Evolutionary conservation across 2,797 vertebrate genomes (phyloP).

Genomic region (Philypnodon macrostomus): DNA sequence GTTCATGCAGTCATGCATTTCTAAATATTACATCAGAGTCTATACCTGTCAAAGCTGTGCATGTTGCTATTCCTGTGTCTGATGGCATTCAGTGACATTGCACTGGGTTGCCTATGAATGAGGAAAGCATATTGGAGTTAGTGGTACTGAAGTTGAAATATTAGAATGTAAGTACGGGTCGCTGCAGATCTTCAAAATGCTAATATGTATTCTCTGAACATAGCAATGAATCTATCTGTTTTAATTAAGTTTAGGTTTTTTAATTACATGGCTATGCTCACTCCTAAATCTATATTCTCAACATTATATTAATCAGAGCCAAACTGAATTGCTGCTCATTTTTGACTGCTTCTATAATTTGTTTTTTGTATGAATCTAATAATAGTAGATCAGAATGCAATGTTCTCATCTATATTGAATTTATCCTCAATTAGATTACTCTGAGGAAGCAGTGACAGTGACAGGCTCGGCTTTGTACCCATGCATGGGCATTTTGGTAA

Average conservation of each 20-base stretch:
- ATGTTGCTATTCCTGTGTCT: conserved; percentile 65
- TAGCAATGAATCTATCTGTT: conserved; percentile 8
- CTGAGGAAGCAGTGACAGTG: conserved; percentile 7
- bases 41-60: conserved; percentile 50
- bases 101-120: conserved; percentile 54
- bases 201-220: conserved; percentile 11
- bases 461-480: conserved; percentile 12
- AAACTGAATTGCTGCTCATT: background rate
- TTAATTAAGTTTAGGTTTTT: background rate
- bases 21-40: conserved; percentile 67
- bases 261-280: conserved; percentile 2
- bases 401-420: conserved; percentile 17
- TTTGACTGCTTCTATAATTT: conserved; percentile 1
- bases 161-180: conserved; percentile 25
- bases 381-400: background rate
- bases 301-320: background rate
- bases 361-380: conserved; percentile 9
- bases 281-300: background rate
- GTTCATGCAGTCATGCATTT: conserved; percentile 51
- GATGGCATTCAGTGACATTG: conserved; percentile 48
- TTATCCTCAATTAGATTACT: conserved; percentile 10
- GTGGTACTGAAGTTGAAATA: conserved; percentile 23
- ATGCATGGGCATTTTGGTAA: conserved; percentile 51
- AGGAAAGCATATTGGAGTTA: background rate
- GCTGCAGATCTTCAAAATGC: conserved; percentile 10